Evolutionary conservation across 2,797 vertebrate species (phyloP).

Genomic region (Acanthurus lineatus): DNA sequence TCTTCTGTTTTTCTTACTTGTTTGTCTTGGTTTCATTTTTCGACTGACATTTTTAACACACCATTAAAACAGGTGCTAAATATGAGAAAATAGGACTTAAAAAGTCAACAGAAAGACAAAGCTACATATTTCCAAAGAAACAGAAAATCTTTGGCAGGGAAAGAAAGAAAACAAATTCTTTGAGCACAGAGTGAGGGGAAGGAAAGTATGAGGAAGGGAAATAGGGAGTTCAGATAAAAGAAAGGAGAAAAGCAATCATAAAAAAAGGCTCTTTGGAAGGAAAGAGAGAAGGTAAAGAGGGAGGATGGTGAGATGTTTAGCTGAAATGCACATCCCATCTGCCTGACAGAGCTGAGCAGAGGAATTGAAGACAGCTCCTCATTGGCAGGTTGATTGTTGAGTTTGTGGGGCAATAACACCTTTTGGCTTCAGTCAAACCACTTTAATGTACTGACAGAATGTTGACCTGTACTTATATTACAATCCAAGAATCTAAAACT

Average conservation of each 20-base stretch:
- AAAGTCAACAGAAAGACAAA: conserved; percentile 46
- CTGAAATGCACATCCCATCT: conserved; percentile 90
- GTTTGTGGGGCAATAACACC: neutral
- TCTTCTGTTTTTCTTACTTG: conserved; percentile 1
- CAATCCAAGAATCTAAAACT: conserved; percentile 6
- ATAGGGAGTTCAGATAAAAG: conserved; percentile 68
- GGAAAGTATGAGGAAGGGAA: conserved; percentile 43
- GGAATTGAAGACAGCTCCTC: conserved; percentile 88
- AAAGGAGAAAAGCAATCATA: conserved; percentile 82
- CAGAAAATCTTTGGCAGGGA: conserved; percentile 31
- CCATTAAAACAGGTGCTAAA: neutral
- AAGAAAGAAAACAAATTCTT: conserved; percentile 50
- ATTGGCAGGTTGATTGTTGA: conserved; percentile 7
- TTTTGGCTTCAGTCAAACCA: neutral
- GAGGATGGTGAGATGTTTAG: conserved; percentile 81
- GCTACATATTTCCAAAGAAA: conserved; percentile 9
- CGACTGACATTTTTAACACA: neutral
- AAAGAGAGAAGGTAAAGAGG: conserved; percentile 77
- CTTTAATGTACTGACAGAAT: neutral
- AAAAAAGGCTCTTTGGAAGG: conserved; percentile 73
- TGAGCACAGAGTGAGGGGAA: conserved; percentile 36
- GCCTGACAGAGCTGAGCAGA: conserved; percentile 87
- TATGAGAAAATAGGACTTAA: neutral
- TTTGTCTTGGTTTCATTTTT: neutral
- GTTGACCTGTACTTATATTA: conserved; percentile 1